Evolutionary conservation across 2,113 vertebrate genomes (phyloP), one percentile per base, ranked within the genome.

Genomic region (Sisor rabdophorus): DNA sequence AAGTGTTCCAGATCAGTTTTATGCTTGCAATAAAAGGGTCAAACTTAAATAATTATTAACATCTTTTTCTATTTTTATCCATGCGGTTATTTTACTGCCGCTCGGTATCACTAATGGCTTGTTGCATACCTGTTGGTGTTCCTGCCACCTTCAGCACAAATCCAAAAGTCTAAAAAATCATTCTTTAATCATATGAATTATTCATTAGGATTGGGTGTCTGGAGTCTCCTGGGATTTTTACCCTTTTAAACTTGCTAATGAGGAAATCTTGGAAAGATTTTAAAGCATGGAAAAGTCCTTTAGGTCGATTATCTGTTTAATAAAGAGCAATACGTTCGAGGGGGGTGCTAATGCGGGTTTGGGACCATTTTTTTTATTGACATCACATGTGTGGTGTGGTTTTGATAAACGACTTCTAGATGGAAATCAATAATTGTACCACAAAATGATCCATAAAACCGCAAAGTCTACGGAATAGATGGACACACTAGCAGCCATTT

Each of bases 101-200:
- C 48, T 54, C 11, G 59, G 48, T 71, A 74, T 75, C 58, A 44
- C 20, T 59, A 52, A 74, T 75, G 11, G 68, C 83, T 83, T 78
- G 69, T 75, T 75, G 73, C 83, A 65, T 74, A 80, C 83, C 85
- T 83, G 4, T 65, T 80, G 83, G 87, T 79, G 52, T 59, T 50
- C 76, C 52, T 11, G 64, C 48, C 73, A 81, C 50, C 32, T 7
- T 36, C 32, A 7, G n/a, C n/a, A n/a, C n/a, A n/a, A n/a, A n/a
- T n/a, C n/a, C n/a, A n/a, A n/a, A n/a, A n/a, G n/a, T n/a, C n/a
- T n/a, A n/a, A n/a, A n/a, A 63, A 2, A 69, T 77, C 17, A 64
- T 75, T 78, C 79, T 78, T 36, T 24, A 70, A 75, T 81, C 54
- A 69, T 73, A 70, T 82, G 28, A 79, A 82, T 87, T 81, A 83